Percentiles rank a stretch among this genome's conserved stretches.
phyloP scores from a whole-genome alignment of 2,888 invertebrate species.

The Eristalis tenax region DNA sequence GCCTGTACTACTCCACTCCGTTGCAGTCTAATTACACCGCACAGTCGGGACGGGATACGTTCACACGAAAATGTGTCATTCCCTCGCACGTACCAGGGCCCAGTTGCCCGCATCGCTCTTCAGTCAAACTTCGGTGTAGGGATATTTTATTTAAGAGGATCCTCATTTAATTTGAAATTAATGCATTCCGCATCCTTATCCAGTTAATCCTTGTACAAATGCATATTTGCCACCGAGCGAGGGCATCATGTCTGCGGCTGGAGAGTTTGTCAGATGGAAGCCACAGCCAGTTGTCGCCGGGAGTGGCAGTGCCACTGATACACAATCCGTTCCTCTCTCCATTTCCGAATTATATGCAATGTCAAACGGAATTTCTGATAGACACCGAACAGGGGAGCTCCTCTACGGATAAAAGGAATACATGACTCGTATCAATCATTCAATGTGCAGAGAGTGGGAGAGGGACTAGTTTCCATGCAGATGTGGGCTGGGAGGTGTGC shows the following conservation, averaged over 20 bases:
- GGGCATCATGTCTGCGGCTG: conserved; percentile 13
- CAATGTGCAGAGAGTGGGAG: conserved; percentile 8
- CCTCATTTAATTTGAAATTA: conserved; percentile 32
- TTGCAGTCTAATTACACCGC: conserved; percentile 53
- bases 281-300: neutral
- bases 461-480: neutral
- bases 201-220: conserved; percentile 21
- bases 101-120: neutral
- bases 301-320: neutral
- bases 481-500: neutral
- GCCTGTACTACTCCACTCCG: conserved; percentile 1
- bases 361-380: conserved; percentile 53
- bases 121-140: conserved; percentile 7
- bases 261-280: neutral
- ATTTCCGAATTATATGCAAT: conserved; percentile 15
- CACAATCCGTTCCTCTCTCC: neutral
- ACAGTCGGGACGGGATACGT: neutral
- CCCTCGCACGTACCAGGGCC: conserved; percentile 26
- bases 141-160: conserved; percentile 44
- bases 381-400: conserved; percentile 6
- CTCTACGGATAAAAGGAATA: conserved; percentile 20
- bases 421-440: conserved; percentile 46
- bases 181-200: conserved; percentile 37
- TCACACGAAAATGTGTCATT: conserved; percentile 31
- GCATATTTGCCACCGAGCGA: conserved; percentile 24